These are phyloP conservation scores for Scaptomyza parva DNA, from an alignment of 2,888 invertebrate genomes.

Conservation along the genomic window DNA sequence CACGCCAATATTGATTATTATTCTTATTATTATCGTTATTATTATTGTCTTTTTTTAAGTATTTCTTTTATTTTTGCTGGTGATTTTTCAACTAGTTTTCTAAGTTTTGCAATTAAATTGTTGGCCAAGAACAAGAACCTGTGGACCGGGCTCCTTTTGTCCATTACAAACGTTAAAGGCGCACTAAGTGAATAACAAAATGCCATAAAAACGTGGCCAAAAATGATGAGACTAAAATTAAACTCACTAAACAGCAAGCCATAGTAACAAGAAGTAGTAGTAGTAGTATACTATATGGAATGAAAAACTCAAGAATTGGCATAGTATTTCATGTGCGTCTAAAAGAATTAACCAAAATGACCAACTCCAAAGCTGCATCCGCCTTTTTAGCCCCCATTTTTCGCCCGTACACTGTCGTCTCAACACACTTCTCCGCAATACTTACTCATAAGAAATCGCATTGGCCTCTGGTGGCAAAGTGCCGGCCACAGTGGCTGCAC, in stretches of 20 bases:
- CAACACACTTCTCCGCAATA: conserved; percentile 42
- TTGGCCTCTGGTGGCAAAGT: conserved; percentile 71
- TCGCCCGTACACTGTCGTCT: neutral
- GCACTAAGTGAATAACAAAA: conserved; percentile 70
- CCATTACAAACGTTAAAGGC: conserved; percentile 78
- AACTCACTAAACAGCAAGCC: conserved; percentile 80
- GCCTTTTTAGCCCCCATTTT: neutral
- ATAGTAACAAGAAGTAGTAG: conserved; percentile 64
- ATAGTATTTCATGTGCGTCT: conserved; percentile 56
- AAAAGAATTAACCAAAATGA: conserved; percentile 44
- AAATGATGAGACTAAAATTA: conserved; percentile 36
- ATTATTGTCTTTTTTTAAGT: conserved; percentile 26
- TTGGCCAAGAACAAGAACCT: conserved; percentile 45
- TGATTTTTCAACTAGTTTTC: conserved; percentile 51
- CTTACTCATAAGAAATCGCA: conserved; percentile 82
- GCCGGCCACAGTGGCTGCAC: conserved; percentile 56
- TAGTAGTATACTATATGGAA: conserved; percentile 47
- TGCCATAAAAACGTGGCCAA: conserved; percentile 61
- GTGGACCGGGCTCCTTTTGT: conserved; percentile 75
- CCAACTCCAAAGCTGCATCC: conserved; percentile 27
- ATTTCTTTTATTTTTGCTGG: conserved; percentile 5
- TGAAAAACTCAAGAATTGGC: conserved; percentile 37
- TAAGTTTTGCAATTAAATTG: conserved; percentile 45
- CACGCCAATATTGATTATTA: conserved; percentile 34
- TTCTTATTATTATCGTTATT: conserved; percentile 16